Percentiles rank a stretch among this genome's conserved stretches.
Evolutionary conservation across 53 echinoderm and acorn worm genomes (phyloP).

Genomic region (Hippasteria phrygiana): DNA sequence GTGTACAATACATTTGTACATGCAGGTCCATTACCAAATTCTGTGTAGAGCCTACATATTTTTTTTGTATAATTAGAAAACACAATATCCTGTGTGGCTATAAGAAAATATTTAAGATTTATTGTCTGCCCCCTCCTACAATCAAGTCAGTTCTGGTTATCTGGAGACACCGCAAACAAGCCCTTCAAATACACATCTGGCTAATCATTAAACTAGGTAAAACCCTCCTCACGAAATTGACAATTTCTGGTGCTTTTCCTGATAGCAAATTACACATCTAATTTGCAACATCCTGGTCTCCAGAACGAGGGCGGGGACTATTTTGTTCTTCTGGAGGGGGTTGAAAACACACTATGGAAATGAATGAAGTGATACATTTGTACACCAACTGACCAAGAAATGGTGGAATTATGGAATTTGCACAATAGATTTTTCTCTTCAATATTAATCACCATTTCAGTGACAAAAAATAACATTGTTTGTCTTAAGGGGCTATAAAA

Average conservation of each 20-base stretch:
- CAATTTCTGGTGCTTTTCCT: slow-evolving; percentile 60
- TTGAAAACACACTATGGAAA: not conserved
- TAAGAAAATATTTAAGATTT: slow-evolving; percentile 9
- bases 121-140: not conserved
- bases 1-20: too few species aligned
- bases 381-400: not conserved
- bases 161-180: not conserved
- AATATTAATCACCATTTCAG: too few species aligned
- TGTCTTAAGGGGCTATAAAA: too few species aligned
- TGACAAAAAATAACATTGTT: too few species aligned
- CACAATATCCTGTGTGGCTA: not conserved
- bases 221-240: slow-evolving; percentile 50
- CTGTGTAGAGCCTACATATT: not conserved
- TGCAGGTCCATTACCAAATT: not conserved
- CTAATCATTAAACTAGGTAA: slow-evolving; percentile 61
- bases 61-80: not conserved
- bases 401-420: too few species aligned
- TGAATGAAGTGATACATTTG: not conserved
- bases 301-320: not conserved
- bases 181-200: slow-evolving; percentile 5
- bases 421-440: too few species aligned
- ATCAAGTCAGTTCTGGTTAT: not conserved
- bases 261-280: slow-evolving; percentile 42
- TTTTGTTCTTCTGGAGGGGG: not conserved
- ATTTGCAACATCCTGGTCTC: slow-evolving; percentile 36